phyloP scores from a whole-genome alignment of 2,888 invertebrate species.

The Reticulitermes lucifugus region DNA sequence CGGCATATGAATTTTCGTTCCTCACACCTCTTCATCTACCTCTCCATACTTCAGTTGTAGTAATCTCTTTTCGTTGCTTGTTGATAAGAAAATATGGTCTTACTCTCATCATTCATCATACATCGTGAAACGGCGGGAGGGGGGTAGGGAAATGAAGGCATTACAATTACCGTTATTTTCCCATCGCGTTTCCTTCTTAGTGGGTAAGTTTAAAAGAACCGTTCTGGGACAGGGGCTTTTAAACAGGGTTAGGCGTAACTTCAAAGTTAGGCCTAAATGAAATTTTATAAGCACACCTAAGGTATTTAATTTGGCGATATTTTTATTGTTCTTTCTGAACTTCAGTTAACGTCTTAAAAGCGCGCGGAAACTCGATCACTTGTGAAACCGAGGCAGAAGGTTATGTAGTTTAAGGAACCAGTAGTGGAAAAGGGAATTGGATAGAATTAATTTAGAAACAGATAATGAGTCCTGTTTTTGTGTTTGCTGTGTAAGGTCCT shows the following conservation, averaged over 20 bases:
- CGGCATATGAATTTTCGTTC: slow-evolving; percentile 16
- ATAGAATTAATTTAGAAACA: too few relatives aligned
- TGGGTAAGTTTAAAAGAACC: background rate
- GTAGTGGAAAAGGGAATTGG: too few relatives aligned
- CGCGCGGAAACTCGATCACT: too few relatives aligned
- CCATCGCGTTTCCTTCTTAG: background rate
- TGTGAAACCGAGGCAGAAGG: too few relatives aligned
- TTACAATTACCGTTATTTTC: background rate
- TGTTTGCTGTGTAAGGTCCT: too few relatives aligned
- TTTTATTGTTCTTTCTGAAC: too few relatives aligned
- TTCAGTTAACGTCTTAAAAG: too few relatives aligned
- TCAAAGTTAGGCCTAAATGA: too few relatives aligned
- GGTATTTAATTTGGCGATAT: too few relatives aligned
- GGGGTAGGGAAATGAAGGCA: background rate
- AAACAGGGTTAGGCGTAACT: background rate
- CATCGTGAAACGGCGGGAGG: background rate
- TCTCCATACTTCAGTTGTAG: background rate
- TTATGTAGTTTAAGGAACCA: too few relatives aligned
- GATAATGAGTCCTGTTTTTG: too few relatives aligned
- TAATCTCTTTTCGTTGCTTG: slow-evolving; percentile 8
- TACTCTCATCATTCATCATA: slow-evolving; percentile 12
- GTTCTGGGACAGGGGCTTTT: background rate
- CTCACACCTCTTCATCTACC: slow-evolving; percentile 2
- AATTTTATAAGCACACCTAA: too few relatives aligned
- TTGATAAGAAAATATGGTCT: slow-evolving; percentile 15